Base-by-base conservation (phyloP, 2,113 vertebrate species). In the Pomatorhinus ruficollis region DNA sequence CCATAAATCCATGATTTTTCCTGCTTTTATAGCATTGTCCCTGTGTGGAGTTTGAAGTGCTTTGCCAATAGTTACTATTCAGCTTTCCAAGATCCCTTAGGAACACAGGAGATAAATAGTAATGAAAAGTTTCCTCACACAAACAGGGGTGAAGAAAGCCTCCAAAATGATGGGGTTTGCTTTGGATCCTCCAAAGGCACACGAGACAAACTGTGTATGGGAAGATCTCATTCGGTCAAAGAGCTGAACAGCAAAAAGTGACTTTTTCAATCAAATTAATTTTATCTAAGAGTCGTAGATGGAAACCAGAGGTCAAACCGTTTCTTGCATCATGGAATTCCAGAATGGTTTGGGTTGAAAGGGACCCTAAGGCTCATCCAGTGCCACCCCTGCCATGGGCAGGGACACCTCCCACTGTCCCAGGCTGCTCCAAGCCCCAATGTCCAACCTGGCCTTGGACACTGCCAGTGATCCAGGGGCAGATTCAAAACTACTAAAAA, bases 301-400 rank as follows among this genome's bases (percentile, higher is more conserved):
- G 44, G n/a, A 64, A 88, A 69, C 11, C 53, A 72, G 59, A 31
- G 25, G 35, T 81, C 21, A 15, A 64, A 44, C 52, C 16, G 13
- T 76, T 78, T 21, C 50, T 69, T 83, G 30, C 16, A 15, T 52
- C 9, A 3, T 22, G 17, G 49, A 56, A 54, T 64, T 3, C 9
- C 13, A 28, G n/a, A 74, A 31, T 8, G 13, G 31, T 15, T 64
- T 57, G 49, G 35, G 7, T 6, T 42, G 35, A 24, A 15, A 63
- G 5, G 31, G 65, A 39, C 13, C 13, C 0, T 3, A 40, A 14
- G 47, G 0, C 1, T 0, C 24, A 35, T 2, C 49, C 10, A 5
- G 4, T 18, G 2, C 17, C 61, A 31, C 5, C 44, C 44, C 53
- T 33, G 35, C 33, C 84, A 39, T 53, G 74, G 74, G n/a, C 64